Conservation (phyloP, 2,113 vertebrate species). For the Dipodomys stephensi region DNA sequence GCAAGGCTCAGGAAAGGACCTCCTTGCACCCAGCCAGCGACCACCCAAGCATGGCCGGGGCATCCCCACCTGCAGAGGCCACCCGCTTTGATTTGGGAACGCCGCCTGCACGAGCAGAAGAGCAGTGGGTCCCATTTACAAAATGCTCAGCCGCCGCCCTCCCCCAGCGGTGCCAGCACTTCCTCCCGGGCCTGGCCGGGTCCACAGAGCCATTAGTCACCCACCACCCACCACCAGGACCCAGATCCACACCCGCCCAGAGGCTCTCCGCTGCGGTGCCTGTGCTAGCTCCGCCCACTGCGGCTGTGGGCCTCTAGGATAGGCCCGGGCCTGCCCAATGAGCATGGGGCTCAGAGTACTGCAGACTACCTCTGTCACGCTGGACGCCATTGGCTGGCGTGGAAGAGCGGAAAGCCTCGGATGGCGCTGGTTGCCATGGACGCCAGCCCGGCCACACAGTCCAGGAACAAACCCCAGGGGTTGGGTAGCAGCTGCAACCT, state of each 20-base stretch:
- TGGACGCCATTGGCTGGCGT: not conserved
- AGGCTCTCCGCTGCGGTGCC: accelerated
- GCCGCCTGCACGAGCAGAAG: not conserved
- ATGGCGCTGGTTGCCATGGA: slow-evolving; percentile 80
- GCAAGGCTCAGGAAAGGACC: not conserved
- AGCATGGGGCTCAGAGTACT: not conserved
- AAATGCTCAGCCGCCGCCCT: not conserved
- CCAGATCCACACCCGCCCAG: not conserved
- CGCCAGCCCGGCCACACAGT: slow-evolving; percentile 50
- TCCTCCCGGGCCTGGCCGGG: not conserved
- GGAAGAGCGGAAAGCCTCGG: not conserved
- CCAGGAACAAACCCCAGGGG: not conserved
- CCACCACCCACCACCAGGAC: not conserved
- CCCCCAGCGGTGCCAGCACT: not conserved
- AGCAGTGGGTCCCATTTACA: not conserved
- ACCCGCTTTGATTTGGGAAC: not conserved
- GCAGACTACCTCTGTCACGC: not conserved
- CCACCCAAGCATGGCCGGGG: not conserved
- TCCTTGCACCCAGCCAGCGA: accelerated
- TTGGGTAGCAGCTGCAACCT: not conserved
- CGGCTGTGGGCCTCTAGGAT: not conserved
- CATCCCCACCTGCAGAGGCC: not conserved
- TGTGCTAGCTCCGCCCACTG: not conserved
- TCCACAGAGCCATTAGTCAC: not conserved
- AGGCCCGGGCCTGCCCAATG: slow-evolving; percentile 29